Evolutionary conservation across 1,140 invertebrate species (phyloP), one percentile per base, ranked within the genome.

Genomic region (Lepidurus apus): DNA sequence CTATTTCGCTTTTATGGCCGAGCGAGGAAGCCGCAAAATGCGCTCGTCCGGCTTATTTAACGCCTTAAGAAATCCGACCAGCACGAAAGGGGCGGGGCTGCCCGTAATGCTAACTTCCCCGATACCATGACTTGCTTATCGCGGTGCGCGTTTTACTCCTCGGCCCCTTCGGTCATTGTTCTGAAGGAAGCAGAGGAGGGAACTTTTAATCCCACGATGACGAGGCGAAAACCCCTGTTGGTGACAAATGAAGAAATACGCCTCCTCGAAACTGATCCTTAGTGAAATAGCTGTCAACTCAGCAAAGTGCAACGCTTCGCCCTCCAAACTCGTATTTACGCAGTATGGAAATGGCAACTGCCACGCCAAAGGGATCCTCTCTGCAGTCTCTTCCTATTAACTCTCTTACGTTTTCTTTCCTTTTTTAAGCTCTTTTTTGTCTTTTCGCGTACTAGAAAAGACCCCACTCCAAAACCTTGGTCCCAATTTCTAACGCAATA

Each of bases 401-500:
- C 53, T 65, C 53, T 7, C 53, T 6, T 21, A 13, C 53, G 1
- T 7, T 13, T 65, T 21, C 53, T 65, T 65, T 17, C 6, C 53
- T 65, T 65, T 65, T 65, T 21, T 65, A 13, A n/a, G 17, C 13
- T 65, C 21, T 65, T 17, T 7, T 7, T 9, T 65, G 5, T 1
- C 53, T 65, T 65, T 9, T 7, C 5, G 53, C 53, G 21, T n/a
- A 5, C 53, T 65, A n/a, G 53, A 7, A 21, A 13, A 65, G 21
- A n/a, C 21, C 53, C 53, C 6, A 17, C 53, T 65, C 21, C 9
- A 65, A 13, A 65, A 65, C 17, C 53, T 21, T 21, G 53, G 17
- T 65, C 53, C 53, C 21, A 9, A 65, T 65, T 65, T 65, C n/a
- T 21, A 65, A 65, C 53, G n/a, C 53, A 65, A 65, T 65, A 65